Conservation (phyloP, 2,113 vertebrate genomes). For the Tursiops truncatus region DNA sequence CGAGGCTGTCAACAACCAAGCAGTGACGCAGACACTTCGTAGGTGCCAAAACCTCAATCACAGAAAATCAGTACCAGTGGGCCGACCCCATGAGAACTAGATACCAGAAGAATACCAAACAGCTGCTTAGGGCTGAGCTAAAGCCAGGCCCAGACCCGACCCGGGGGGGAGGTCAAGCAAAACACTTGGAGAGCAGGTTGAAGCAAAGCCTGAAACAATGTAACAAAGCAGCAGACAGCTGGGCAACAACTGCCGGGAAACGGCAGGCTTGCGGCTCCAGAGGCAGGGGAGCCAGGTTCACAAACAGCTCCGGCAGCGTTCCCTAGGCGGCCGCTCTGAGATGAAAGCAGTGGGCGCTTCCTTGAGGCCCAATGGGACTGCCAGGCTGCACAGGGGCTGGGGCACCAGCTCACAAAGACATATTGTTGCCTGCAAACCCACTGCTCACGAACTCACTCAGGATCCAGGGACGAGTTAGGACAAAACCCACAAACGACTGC, state of each 20-base stretch:
- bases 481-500: rapidly evolving
- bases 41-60: conserved; percentile 71
- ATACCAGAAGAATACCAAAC: conserved; percentile 63
- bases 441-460: not conserved
- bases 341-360: conserved; percentile 31
- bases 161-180: conserved; percentile 42
- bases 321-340: not conserved
- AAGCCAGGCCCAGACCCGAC: conserved; percentile 6
- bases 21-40: not conserved
- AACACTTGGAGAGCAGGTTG: conserved; percentile 42
- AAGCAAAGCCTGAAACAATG: conserved; percentile 53
- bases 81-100: conserved; percentile 8
- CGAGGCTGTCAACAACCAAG: conserved; percentile 9
- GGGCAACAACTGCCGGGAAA: conserved; percentile 59
- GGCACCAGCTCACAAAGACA: not conserved
- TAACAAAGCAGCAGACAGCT: conserved; percentile 64
- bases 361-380: not conserved
- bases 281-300: not conserved
- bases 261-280: not conserved
- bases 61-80: conserved; percentile 43
- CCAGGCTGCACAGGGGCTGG: not conserved
- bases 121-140: conserved; percentile 42
- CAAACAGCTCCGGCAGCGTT: not conserved
- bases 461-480: not conserved
- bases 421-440: not conserved